Evolutionary conservation across 2,797 vertebrate species (phyloP).

Genomic region (Catostomus latipinnis): DNA sequence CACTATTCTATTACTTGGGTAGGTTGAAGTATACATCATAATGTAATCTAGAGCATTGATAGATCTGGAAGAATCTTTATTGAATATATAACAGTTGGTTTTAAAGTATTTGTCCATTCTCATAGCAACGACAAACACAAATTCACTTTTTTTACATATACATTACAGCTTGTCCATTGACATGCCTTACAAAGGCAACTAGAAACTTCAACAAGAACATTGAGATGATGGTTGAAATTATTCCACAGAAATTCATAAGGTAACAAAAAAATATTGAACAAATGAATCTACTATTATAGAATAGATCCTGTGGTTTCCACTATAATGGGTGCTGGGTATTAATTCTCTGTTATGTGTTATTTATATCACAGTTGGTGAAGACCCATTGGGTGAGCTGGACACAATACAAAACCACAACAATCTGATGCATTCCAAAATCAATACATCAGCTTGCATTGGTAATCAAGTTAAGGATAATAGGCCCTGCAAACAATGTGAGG

Average conservation of each 20-base stretch:
- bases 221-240: conserved; percentile 56
- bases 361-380: conserved; percentile 65
- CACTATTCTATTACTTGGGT: no score
- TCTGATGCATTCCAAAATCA: conserved; percentile 54
- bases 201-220: conserved; percentile 62
- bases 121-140: conserved; percentile 65
- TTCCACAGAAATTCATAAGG: conserved; percentile 55
- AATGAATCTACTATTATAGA: conserved; percentile 47
- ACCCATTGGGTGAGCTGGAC: conserved; percentile 48
- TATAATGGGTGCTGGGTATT: conserved; percentile 42
- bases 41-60: neutral
- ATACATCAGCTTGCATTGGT: conserved; percentile 40
- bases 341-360: conserved; percentile 54
- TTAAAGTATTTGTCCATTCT: conserved; percentile 64
- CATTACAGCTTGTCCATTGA: conserved; percentile 61
- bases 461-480: conserved; percentile 30
- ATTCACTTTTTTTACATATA: conserved; percentile 51
- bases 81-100: conserved; percentile 63
- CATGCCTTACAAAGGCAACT: conserved; percentile 70
- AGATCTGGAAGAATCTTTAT: conserved; percentile 61
- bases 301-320: conserved; percentile 48
- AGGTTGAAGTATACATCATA: neutral
- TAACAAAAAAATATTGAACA: conserved; percentile 50
- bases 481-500: conserved; percentile 49
- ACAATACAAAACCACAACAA: conserved; percentile 54